Evolutionary conservation across 2,888 invertebrate species (phyloP).

Genomic region (Leptinotarsa tumamoca): DNA sequence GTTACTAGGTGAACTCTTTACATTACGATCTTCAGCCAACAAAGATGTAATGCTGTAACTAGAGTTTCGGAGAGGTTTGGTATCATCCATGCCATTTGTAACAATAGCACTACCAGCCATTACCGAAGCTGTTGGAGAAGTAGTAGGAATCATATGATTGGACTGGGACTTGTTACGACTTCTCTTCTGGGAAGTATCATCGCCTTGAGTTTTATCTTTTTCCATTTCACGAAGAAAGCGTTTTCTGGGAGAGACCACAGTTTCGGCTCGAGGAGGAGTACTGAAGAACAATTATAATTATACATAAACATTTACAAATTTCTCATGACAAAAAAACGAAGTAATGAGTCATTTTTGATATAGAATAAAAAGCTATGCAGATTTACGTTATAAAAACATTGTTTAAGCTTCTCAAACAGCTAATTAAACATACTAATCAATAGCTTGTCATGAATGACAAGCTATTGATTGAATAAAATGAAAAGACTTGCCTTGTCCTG

Average conservation of each 20-base stretch:
- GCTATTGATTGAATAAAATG: too few species aligned
- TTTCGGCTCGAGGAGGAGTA: conserved; percentile 60
- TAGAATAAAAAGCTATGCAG: too few species aligned
- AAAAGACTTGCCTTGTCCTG: conserved; percentile 47
- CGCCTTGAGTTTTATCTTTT: conserved; percentile 58
- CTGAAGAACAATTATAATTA: conserved; percentile 40
- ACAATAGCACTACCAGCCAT: conserved; percentile 45
- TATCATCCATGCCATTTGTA: conserved; percentile 55
- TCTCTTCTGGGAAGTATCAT: conserved; percentile 58
- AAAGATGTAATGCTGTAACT: conserved; percentile 89
- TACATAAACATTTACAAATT: background rate
- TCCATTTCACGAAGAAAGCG: conserved; percentile 84
- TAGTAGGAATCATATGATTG: conserved; percentile 26
- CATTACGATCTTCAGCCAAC: conserved; percentile 72
- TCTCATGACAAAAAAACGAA: background rate
- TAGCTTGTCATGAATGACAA: too few species aligned
- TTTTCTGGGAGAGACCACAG: conserved; percentile 84
- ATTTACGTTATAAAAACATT: too few species aligned
- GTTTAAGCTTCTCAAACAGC: too few species aligned
- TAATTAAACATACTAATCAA: too few species aligned
- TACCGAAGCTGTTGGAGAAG: conserved; percentile 41
- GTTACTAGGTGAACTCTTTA: conserved; percentile 60
- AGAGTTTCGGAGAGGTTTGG: conserved; percentile 66
- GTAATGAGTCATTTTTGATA: too few species aligned
- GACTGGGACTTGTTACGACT: conserved; percentile 57